Conservation (phyloP, 2,113 vertebrate species). For the Telmatochromis brachygnathus region DNA sequence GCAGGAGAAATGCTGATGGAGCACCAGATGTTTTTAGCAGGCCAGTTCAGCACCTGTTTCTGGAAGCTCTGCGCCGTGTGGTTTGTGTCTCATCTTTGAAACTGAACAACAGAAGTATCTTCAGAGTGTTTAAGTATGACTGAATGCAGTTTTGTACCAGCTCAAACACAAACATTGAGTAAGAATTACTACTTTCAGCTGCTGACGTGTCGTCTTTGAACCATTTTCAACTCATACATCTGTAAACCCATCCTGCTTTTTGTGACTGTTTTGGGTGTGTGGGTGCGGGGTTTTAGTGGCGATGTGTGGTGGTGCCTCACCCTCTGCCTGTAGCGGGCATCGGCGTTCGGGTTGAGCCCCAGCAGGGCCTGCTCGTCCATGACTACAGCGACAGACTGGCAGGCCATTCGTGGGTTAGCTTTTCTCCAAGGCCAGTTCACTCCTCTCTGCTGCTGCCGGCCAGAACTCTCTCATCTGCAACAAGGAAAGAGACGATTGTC, state of each 20-base stretch:
- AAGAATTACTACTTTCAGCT: background rate
- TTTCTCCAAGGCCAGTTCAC: conserved; percentile 55
- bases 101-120: background rate
- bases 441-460: conserved; percentile 64
- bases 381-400: conserved; percentile 72
- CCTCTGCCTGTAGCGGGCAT: conserved; percentile 89
- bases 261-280: background rate
- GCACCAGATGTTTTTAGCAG: background rate
- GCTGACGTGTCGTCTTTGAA: background rate
- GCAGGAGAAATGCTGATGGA: background rate
- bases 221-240: background rate
- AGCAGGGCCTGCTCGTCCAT: conserved; percentile 99
- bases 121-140: background rate
- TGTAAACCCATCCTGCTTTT: background rate
- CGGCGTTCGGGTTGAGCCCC: conserved; percentile 94
- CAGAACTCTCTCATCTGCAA: conserved; percentile 78
- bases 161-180: background rate
- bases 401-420: conserved; percentile 75
- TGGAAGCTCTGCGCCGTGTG: background rate
- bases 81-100: background rate
- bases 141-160: background rate
- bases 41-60: background rate
- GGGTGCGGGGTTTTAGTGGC: background rate
- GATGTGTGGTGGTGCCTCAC: conserved; percentile 61
- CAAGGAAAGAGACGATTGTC: background rate